A percentile compares a stretch with the other conserved stretches of the same genome.
These are phyloP conservation scores for Noctuana brunneofusca DNA, from an alignment of 2,888 invertebrate genomes.

Conservation along the genomic window DNA sequence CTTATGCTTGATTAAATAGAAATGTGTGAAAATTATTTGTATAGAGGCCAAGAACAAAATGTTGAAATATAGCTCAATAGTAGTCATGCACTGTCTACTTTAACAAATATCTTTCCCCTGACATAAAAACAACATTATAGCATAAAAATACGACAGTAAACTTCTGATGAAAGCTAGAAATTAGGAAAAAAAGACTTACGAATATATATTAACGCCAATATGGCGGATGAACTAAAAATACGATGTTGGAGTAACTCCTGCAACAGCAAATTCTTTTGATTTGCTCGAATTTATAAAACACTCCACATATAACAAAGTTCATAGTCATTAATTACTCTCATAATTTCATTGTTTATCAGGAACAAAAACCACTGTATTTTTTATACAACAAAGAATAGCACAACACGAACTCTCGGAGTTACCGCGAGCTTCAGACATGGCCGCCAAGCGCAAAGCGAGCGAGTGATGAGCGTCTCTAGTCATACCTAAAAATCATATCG, in stretches of 20 bases:
- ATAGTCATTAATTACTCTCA: conserved; percentile 62
- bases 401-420: conserved; percentile 79
- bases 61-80: conserved; percentile 57
- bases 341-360: conserved; percentile 65
- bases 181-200: conserved; percentile 81
- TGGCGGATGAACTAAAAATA: conserved; percentile 86
- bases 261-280: conserved; percentile 72
- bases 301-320: conserved; percentile 69
- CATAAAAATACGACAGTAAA: conserved; percentile 66
- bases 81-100: conserved; percentile 63
- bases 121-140: conserved; percentile 72
- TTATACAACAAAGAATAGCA: conserved; percentile 78
- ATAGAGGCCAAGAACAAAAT: conserved; percentile 75
- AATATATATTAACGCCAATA: conserved; percentile 85
- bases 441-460: conserved; percentile 72
- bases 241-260: conserved; percentile 78
- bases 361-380: conserved; percentile 73
- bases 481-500: conserved; percentile 63
- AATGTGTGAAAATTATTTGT: conserved; percentile 63
- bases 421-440: conserved; percentile 82
- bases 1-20: conserved; percentile 49
- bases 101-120: conserved; percentile 71
- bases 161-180: conserved; percentile 69
- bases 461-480: conserved; percentile 73
- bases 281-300: conserved; percentile 67